Conservation (phyloP, 2,797 vertebrate genomes). For the Rhinella marina region DNA sequence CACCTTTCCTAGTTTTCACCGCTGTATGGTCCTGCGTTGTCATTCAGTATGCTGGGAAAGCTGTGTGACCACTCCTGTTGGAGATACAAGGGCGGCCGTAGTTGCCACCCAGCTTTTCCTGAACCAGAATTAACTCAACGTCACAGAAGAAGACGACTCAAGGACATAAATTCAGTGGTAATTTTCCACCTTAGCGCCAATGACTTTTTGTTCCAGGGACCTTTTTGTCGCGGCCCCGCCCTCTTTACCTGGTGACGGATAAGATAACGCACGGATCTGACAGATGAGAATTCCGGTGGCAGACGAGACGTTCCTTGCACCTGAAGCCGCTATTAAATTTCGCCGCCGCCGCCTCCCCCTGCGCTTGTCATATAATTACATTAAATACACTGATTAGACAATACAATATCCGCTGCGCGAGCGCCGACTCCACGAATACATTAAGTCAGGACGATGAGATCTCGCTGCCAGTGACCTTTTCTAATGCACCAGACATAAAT, state of each 20-base stretch:
- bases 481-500: slow-evolving; percentile 51
- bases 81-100: too few species aligned
- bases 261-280: background rate
- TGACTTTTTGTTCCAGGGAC: background rate
- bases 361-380: slow-evolving; percentile 25
- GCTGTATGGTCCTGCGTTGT: too few species aligned
- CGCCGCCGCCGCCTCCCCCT: background rate
- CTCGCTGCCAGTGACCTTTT: slow-evolving; percentile 57
- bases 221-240: background rate
- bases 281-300: background rate
- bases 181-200: background rate
- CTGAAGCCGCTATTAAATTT: slow-evolving; percentile 3
- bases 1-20: too few species aligned
- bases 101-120: too few species aligned
- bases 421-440: slow-evolving; percentile 34
- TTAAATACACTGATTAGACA: slow-evolving; percentile 35
- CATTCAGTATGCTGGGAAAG: too few species aligned
- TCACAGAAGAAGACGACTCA: too few species aligned
- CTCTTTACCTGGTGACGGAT: background rate
- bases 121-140: too few species aligned
- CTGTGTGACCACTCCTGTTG: too few species aligned
- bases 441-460: slow-evolving; percentile 50
- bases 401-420: background rate
- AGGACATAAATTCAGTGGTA: too few species aligned
- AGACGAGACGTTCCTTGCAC: background rate